Evolutionary conservation across 92 coral and sea anemone species (phyloP), one percentile per base, ranked within the genome.

Genomic region (Epizoanthus ramosus): DNA sequence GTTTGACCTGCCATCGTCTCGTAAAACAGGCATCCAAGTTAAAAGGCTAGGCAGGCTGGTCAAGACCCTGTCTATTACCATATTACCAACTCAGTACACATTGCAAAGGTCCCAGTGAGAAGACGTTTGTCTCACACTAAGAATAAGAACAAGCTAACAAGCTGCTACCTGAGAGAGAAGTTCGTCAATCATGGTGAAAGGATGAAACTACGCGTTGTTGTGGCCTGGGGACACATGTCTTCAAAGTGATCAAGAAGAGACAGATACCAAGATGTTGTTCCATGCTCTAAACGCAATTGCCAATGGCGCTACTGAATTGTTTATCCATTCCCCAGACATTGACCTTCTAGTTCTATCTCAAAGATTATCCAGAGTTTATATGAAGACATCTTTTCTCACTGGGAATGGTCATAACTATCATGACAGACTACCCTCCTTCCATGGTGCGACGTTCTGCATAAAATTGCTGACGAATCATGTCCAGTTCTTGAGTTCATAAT

Each of bases 31-130:
- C 10, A 80, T 89, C 24, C 28, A 81, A 18, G 79, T 52, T 9
- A 60, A 69, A 18, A 10, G 92, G 39, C 86, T 80, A 10, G 92
- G 39, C 86, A 85, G 33, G 87, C 80, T 14, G 75, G 69, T 9
- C 59, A 80, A 58, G 84, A 85, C 35, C 82, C 89, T 8, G 84
- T 86, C 5, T 86, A 57, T 63, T 89, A 85, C 80, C 82, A 79
- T 53, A 89, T 89, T 50, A 89, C 83, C 0, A 63, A 67, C 71
- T 54, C 89, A 17, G 85, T 84, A 10, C 84, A 61, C 67, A 89
- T 85, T 80, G 68, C 92, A 56, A 85, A 89, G 43, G 85, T 72
- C 41, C 75, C 87, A 19, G 64, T 85, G 89, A 89, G 75, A 83
- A 80, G 61, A 41, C 84, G 85, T 21, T 84, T 89, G 19, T 89